Conservation (phyloP, 1,140 invertebrate species). For the Pseudomyrmex dendroicus region DNA sequence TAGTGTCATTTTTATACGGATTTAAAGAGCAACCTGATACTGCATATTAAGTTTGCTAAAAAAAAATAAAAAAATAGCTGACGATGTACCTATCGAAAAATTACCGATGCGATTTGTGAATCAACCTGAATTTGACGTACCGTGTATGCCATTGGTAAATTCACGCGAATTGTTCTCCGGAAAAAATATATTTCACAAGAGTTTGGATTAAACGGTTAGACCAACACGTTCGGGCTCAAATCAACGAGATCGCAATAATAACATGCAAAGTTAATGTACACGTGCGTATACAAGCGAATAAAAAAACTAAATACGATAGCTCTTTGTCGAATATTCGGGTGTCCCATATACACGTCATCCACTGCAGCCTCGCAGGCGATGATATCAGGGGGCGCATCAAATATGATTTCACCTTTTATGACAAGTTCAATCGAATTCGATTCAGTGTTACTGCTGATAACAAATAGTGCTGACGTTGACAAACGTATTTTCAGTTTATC, state of each 20-base stretch:
- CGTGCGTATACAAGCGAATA: slow-evolving; percentile 2
- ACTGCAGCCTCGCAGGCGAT: slow-evolving; percentile 19
- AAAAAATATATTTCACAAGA: slow-evolving; percentile 31
- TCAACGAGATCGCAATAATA: slow-evolving; percentile 12
- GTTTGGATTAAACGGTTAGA: slow-evolving; percentile 39
- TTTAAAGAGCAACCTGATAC: too few relatives aligned
- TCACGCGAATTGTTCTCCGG: slow-evolving; percentile 14
- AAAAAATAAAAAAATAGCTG: not conserved
- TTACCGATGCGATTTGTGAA: slow-evolving; percentile 5
- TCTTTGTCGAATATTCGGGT: slow-evolving; percentile 31
- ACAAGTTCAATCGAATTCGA: slow-evolving; percentile 52
- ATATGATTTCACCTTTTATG: slow-evolving; percentile 55
- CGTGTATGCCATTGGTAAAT: not conserved
- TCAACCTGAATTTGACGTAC: slow-evolving; percentile 21
- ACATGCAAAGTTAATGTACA: slow-evolving; percentile 17
- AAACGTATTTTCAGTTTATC: slow-evolving; percentile 49
- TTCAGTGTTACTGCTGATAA: slow-evolving; percentile 47
- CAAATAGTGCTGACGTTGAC: slow-evolving; percentile 29
- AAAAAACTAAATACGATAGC: slow-evolving; percentile 55
- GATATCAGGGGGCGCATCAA: slow-evolving; percentile 40
- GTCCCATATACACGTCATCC: slow-evolving; percentile 2
- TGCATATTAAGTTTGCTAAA: not conserved
- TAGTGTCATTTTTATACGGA: too few relatives aligned
- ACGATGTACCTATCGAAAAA: slow-evolving; percentile 20
- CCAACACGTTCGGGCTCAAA: slow-evolving; percentile 23